These are phyloP conservation scores for Sisyra terminalis DNA, from an alignment of 2,888 invertebrate species.

Conservation along the genomic window DNA sequence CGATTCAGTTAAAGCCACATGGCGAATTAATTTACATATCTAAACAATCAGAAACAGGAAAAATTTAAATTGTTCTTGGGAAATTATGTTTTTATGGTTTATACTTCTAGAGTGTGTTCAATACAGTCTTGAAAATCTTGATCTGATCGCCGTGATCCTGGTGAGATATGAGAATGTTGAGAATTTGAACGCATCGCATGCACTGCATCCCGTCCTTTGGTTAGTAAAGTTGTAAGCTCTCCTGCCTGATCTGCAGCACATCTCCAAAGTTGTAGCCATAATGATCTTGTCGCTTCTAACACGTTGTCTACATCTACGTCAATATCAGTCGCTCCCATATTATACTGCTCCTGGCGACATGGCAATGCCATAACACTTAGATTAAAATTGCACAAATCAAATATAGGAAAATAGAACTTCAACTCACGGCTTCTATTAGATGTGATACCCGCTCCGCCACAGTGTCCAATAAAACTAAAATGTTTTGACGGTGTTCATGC, in stretches of 20 bases:
- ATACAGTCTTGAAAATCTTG: conserved; percentile 89
- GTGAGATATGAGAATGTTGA: conserved; percentile 1
- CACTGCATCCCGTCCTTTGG: conserved; percentile 24
- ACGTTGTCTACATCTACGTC: conserved; percentile 7
- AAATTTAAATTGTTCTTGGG: not conserved
- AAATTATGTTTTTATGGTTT: conserved; percentile 1
- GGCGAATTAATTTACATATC: conserved; percentile 92
- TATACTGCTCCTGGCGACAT: conserved; percentile 2
- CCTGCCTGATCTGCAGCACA: conserved; percentile 20
- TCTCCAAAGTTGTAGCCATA: conserved; percentile 8
- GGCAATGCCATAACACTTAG: too few species aligned
- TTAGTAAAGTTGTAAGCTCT: conserved; percentile 11
- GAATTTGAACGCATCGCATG: conserved; percentile 17
- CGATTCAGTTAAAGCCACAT: conserved; percentile 87
- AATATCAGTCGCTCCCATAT: conserved; percentile 6
- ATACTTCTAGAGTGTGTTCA: conserved; percentile 94
- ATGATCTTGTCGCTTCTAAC: conserved; percentile 6
- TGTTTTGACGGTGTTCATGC: conserved; percentile 92
- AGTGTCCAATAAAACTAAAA: conserved; percentile 47
- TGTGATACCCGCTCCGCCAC: conserved; percentile 6
- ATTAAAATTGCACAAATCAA: too few species aligned
- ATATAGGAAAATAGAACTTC: not conserved
- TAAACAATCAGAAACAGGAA: conserved; percentile 22
- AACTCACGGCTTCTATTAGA: conserved; percentile 9
- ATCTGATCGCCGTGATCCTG: conserved; percentile 39